Evolutionary conservation across 1,140 invertebrate species (phyloP), one percentile per base, ranked within the genome.

Genomic region (Drosophila simulans): DNA sequence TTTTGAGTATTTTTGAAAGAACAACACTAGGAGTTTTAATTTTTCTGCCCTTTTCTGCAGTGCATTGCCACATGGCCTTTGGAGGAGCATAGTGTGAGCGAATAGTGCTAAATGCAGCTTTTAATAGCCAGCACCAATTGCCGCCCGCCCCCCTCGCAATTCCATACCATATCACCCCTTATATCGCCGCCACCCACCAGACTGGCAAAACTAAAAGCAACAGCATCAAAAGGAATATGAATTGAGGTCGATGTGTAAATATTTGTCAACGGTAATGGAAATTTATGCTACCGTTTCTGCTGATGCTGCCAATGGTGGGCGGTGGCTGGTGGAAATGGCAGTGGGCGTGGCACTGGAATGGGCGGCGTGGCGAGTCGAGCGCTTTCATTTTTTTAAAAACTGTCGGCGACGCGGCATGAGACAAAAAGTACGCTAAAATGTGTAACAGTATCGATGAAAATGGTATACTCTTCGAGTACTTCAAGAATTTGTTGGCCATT

Each of bases 181-280:
- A 22, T 22, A 22, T 2, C 2, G 20, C 37, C 46, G 8, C 27
- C 40, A 8, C 22, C 35, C 46, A 62, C 40, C 37, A 27, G 45
- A 55, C 71, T 43, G 72, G 60, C 49, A 76, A 76, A 76, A 89
- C 84, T 89, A 89, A 90, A 84, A 89, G 84, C 84, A 89, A 90
- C 77, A 84, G 85, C 84, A 84, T 89, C 84, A 89, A 89, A 89
- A 89, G 80, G 84, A 89, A 89, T 89, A 89, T 89, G 84, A 89
- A 89, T 89, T 89, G 84, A 89, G 85, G 84, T 89, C 84, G 84
- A 89, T 89, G 84, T 89, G 84, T 89, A 89, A 89, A 89, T 89
- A 89, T 89, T 89, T 89, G 84, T 89, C 84, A 89, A 89, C 84
- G 84, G 84, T 89, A 89, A 89, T 89, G 84, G 84, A 89, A 89